phyloP scores from a whole-genome alignment of 2,113 vertebrate species.

The Ammodytes dubius region DNA sequence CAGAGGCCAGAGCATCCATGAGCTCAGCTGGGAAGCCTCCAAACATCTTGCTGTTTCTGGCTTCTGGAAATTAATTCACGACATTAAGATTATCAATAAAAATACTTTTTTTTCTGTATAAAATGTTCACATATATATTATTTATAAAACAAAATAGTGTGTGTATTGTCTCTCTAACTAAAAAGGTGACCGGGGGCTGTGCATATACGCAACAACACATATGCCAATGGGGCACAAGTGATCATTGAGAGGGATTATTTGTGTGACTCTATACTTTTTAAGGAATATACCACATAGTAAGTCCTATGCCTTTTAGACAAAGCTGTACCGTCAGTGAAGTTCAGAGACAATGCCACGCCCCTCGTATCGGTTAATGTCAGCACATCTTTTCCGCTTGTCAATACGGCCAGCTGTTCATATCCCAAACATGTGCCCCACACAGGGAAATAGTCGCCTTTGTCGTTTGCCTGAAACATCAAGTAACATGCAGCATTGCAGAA shows the following conservation, averaged over 20 bases:
- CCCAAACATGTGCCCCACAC: constrained; percentile 97
- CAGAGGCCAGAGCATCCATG: constrained; percentile 79
- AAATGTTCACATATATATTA: too few species aligned
- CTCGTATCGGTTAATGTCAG: constrained; percentile 86
- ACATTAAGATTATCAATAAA: background rate
- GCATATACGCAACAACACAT: too few species aligned
- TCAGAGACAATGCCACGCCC: constrained; percentile 83
- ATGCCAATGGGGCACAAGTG: too few species aligned
- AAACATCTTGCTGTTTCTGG: constrained; percentile 86
- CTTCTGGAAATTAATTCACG: constrained; percentile 72
- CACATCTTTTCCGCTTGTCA: constrained; percentile 86
- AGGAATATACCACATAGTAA: too few species aligned
- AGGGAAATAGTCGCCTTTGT: constrained; percentile 92
- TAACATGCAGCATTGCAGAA: background rate
- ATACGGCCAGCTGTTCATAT: constrained; percentile 87
- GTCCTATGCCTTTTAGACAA: background rate
- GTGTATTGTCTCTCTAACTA: too few species aligned
- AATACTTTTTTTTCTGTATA: too few species aligned
- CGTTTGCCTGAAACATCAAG: constrained; percentile 86
- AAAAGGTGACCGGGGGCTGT: too few species aligned
- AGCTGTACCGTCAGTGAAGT: constrained; percentile 88
- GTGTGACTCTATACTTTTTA: too few species aligned
- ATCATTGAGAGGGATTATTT: too few species aligned
- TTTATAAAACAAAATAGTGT: too few species aligned
- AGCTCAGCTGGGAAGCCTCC: constrained; percentile 85